Evolutionary conservation across 2,888 invertebrate species (phyloP).

Genomic region (Perizoma affinitatum): DNA sequence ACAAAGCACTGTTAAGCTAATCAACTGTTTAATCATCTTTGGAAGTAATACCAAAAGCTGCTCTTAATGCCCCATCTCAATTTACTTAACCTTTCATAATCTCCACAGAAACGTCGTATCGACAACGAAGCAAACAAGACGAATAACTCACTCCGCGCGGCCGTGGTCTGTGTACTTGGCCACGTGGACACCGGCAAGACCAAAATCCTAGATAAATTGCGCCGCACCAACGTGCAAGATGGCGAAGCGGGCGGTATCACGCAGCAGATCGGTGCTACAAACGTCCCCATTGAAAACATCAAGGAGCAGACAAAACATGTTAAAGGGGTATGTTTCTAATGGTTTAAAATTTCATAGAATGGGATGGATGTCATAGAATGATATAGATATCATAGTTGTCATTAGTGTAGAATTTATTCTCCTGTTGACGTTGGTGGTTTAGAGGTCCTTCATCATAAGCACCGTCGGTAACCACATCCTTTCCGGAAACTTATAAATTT

Average conservation of each 20-base stretch:
- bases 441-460: no score
- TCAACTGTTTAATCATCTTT: no score
- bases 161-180: conserved; percentile 98
- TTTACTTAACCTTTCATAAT: not conserved
- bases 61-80: no score
- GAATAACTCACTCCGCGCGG: conserved; percentile 89
- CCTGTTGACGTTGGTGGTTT: no score
- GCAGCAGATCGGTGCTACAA: conserved; percentile 99
- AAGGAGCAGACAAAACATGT: conserved; percentile 97
- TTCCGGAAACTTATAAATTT: no score
- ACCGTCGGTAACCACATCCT: no score
- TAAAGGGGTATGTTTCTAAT: conserved; percentile 88
- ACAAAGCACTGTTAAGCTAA: no score
- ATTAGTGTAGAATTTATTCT: no score
- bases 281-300: conserved; percentile 98
- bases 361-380: no score
- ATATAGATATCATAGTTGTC: no score
- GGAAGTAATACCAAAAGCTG: no score
- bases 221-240: conserved; percentile 95
- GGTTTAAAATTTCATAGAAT: not conserved
- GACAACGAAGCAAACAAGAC: conserved; percentile 76
- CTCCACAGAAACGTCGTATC: conserved; percentile 73
- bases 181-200: conserved; percentile 99
- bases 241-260: conserved; percentile 99
- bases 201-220: conserved; percentile 97